Base-by-base conservation (phyloP, 1,140 invertebrate genomes). In the Bombus superbus region DNA sequence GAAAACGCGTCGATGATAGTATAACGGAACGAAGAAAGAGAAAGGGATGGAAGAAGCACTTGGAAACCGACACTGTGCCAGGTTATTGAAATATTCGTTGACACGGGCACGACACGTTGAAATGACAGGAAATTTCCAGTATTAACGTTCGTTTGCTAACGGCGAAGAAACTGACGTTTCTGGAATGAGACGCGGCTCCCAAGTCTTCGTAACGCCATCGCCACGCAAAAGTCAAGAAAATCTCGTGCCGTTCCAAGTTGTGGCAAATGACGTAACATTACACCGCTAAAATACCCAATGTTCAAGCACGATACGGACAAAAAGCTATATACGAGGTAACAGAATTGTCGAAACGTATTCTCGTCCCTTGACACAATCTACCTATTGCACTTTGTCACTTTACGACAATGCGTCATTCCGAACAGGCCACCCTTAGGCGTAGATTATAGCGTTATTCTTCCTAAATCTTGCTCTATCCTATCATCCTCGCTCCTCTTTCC, bases 181-280 rank as follows among this genome's bases (percentile, higher is more conserved):
- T 57, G n/a, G 74, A 79, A 79, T n/a, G 75, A 84, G 66, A 38
- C 38, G 32, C 75, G 1, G n/a, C 10, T 83, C 44, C 44, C 28
- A 40, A 53, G 81, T 6, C 72, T 42, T 35, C 59, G 72, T 53
- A 76, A 66, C 64, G 40, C 9, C 40, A 57, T 76, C 80, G 78
- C 59, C 75, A 64, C 64, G 32, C 64, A 66, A 78, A 88, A 88
- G 79, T 88, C 83, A 69, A 59, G 81, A 77, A 89, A 89, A 89
- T 86, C 85, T 89, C 79, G 86, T 88, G 75, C n/a, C 68, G 38
- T 59, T 53, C 68, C 62, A 66, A 86, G 75, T 86, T 80, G 72
- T 66, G 74, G 71, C 83, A 77, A 76, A 81, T 89, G 86, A 88
- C 79, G 86, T 82, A 86, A 88, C 75, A 82, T 86, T 88, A 86